Percentiles rank a stretch among this genome's conserved stretches.
Evolutionary conservation across 1,140 invertebrate genomes (phyloP).

Genomic region (Penaeus chinensis): DNA sequence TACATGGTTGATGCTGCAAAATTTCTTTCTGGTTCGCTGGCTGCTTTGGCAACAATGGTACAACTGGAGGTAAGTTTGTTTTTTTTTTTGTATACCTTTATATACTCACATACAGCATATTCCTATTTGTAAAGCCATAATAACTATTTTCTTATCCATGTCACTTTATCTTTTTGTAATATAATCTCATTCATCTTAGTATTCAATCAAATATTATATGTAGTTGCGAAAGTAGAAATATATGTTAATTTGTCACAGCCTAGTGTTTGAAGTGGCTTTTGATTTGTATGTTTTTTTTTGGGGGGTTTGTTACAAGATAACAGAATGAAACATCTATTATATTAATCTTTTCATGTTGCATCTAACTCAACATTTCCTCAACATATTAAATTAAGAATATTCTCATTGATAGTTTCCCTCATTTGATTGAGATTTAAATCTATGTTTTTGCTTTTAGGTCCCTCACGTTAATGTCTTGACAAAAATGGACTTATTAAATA

Average conservation of each 20-base stretch:
- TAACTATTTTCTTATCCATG: no score
- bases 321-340: no score
- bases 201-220: no score
- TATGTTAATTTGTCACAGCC: no score
- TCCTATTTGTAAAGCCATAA: no score
- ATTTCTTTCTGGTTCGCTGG: constrained; percentile 94
- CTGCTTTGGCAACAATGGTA: constrained; percentile 95
- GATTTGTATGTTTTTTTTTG: no score
- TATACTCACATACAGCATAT: neutral
- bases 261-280: no score
- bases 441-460: constrained; percentile 67
- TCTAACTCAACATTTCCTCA: neutral
- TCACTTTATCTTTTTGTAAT: no score
- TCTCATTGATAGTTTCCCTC: neutral
- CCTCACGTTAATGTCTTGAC: constrained; percentile 94
- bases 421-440: neutral
- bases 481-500: constrained; percentile 95
- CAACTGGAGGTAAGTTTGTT: constrained; percentile 80
- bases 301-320: no score
- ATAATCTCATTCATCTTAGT: no score
- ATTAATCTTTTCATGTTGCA: neutral
- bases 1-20: constrained; percentile 97
- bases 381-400: neutral
- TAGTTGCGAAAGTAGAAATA: no score
- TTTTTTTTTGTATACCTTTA: neutral